These are phyloP conservation scores for Crotophaga sulcirostris DNA, from an alignment of 2,113 vertebrate genomes.

Conservation along the genomic window DNA sequence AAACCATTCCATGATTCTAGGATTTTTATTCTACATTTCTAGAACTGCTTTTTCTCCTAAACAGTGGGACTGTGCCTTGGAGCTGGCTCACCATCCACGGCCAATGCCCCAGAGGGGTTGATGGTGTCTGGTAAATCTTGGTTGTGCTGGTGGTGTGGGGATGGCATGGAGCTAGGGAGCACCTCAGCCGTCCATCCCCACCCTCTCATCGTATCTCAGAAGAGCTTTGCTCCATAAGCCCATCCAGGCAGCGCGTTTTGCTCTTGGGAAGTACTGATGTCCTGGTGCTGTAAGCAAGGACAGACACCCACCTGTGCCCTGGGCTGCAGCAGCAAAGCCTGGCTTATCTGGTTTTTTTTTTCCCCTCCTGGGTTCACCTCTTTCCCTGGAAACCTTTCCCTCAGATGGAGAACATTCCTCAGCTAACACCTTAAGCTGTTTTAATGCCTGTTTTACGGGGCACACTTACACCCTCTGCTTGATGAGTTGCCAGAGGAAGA, in stretches of 20 bases:
- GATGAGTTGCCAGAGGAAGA: not conserved
- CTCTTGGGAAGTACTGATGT: not conserved
- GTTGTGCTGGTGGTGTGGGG: not conserved
- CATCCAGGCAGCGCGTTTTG: accelerated
- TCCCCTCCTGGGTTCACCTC: not conserved
- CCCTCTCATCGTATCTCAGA: not conserved
- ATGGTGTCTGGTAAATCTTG: not conserved
- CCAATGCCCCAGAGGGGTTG: not conserved
- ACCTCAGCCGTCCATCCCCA: not conserved
- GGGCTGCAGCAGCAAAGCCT: not conserved
- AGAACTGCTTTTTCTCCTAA: not conserved
- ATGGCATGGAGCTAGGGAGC: not conserved
- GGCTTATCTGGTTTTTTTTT: not conserved
- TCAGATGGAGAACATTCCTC: not conserved
- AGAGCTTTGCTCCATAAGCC: accelerated
- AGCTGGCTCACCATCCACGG: not conserved
- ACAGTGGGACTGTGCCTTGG: not conserved
- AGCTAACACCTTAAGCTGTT: not conserved
- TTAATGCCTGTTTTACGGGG: not conserved
- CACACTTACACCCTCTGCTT: not conserved
- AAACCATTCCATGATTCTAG: too few species aligned
- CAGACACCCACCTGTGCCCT: not conserved
- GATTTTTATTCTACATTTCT: not conserved
- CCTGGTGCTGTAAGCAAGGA: not conserved
- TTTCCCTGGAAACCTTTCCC: slow-evolving; percentile 7